Percentiles rank a stretch among this genome's conserved stretches.
These are phyloP conservation scores for Diabrotica virgifera DNA, from an alignment of 1,140 invertebrate genomes.

Conservation along the genomic window DNA sequence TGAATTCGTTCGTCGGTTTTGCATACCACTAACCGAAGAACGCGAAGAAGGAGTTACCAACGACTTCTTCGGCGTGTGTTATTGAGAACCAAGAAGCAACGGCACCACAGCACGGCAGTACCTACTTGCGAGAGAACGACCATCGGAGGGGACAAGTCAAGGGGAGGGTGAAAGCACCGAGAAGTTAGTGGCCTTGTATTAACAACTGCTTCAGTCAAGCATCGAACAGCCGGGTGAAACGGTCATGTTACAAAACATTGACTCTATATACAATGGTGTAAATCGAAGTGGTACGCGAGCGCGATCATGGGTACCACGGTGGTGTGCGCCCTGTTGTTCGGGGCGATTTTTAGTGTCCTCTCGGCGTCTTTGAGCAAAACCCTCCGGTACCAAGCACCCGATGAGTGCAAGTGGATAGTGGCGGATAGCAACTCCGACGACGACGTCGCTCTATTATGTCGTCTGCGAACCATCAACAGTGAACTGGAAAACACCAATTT, in stretches of 20 bases:
- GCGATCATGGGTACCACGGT: slow-evolving; percentile 44
- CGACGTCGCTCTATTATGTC: slow-evolving; percentile 75
- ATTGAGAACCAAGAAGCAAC: neutral
- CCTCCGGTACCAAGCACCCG: slow-evolving; percentile 74
- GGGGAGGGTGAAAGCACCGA: slow-evolving; percentile 27
- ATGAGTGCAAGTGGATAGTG: slow-evolving; percentile 79
- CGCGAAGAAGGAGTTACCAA: neutral
- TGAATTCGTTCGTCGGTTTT: neutral
- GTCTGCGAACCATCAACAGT: slow-evolving; percentile 80
- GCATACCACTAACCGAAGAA: neutral
- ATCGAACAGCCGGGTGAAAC: slow-evolving; percentile 33
- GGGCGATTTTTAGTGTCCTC: slow-evolving; percentile 64
- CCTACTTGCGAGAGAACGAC: neutral
- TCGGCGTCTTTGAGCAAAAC: slow-evolving; percentile 67
- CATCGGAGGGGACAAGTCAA: slow-evolving; percentile 8
- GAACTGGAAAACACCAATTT: slow-evolving; percentile 88
- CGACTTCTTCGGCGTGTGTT: slow-evolving; percentile 4
- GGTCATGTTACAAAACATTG: slow-evolving; percentile 38
- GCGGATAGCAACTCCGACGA: slow-evolving; percentile 60
- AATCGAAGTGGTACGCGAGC: slow-evolving; percentile 18
- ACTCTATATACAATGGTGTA: slow-evolving; percentile 41
- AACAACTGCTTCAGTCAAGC: slow-evolving; percentile 40
- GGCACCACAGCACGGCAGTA: neutral
- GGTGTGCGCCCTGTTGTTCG: slow-evolving; percentile 57
- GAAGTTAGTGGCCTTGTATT: slow-evolving; percentile 44